Base-by-base conservation (phyloP, 2,113 vertebrate genomes). In the Porphyrio hochstetteri region DNA sequence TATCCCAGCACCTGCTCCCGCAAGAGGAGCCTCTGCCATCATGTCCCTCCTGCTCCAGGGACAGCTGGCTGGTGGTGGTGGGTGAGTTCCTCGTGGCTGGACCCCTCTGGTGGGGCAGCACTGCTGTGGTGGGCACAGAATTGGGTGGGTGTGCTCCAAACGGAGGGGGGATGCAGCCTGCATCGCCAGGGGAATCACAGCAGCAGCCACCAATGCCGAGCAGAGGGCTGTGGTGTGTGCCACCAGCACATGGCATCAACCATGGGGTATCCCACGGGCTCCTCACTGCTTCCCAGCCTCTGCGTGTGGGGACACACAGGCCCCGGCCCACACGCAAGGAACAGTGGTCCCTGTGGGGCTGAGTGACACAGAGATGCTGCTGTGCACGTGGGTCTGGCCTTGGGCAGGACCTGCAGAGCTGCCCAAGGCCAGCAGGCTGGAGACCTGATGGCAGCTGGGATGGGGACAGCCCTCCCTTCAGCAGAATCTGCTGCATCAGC, bases 211-310 rank as follows among this genome's bases (percentile, higher is more conserved):
- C 5, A 5, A 21, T 21, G 4, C 33, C 0, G 0, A 63, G 74
- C 36, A 13, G 23, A 19, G 28, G 60, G 44, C 53, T 60, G 28
- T 25, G 67, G 23, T 15, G 21, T 33, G 1, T 10, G 15, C 18
- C 3, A 1, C 17, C 0, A 3, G 63, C 46, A 46, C 0, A 0
- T 0, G 13, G 35, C 3, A 1, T 52, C 19, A 28, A 23, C 40
- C 10, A 0, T 2, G 50, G 28, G 27, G 42, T 42, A 78, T 27
- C 21, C 38, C 29, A 5, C 0, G 6, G 53, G 23, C 40, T 63
- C 42, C 33, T 44, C 5, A 0, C 15, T 33, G 53, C 46, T 55
- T 33, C 57, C 44, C 75, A 35, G 25, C 20, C 50, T 52, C 52
- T 52, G 36, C 5, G 1, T 8, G 8, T 11, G 3, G 56, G 36